Conservation (phyloP, 2,113 vertebrate genomes). For the Mustelus asterias region DNA sequence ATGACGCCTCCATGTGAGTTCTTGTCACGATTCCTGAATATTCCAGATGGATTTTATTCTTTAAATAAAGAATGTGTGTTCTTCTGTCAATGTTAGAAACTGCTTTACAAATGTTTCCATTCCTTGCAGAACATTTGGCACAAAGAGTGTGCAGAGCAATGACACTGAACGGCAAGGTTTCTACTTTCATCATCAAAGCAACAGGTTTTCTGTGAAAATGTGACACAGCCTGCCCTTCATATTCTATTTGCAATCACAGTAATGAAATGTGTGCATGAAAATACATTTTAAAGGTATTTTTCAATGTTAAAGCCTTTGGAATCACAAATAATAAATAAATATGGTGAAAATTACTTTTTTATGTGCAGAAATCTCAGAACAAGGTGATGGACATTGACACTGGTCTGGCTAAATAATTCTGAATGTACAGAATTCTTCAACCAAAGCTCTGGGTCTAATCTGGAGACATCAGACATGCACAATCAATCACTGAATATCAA, state of each 20-base stretch:
- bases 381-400: not conserved
- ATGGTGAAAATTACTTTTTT: not conserved
- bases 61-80: not conserved
- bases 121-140: constrained; percentile 7
- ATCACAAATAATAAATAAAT: not conserved
- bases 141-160: not conserved
- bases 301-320: not conserved
- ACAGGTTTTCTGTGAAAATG: not conserved
- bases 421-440: not conserved
- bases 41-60: not conserved
- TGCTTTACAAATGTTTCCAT: not conserved
- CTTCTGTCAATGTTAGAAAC: not conserved
- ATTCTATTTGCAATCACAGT: not conserved
- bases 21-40: not conserved
- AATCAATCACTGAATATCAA: not conserved
- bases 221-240: not conserved
- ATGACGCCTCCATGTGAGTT: not conserved
- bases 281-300: not conserved
- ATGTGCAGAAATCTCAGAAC: too few relatives aligned
- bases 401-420: not conserved
- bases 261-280: not conserved
- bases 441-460: not conserved
- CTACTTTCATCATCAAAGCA: not conserved
- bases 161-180: not conserved
- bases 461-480: not conserved